phyloP scores from a whole-genome alignment of 2,113 vertebrate genomes.

The Tetrax tetrax region DNA sequence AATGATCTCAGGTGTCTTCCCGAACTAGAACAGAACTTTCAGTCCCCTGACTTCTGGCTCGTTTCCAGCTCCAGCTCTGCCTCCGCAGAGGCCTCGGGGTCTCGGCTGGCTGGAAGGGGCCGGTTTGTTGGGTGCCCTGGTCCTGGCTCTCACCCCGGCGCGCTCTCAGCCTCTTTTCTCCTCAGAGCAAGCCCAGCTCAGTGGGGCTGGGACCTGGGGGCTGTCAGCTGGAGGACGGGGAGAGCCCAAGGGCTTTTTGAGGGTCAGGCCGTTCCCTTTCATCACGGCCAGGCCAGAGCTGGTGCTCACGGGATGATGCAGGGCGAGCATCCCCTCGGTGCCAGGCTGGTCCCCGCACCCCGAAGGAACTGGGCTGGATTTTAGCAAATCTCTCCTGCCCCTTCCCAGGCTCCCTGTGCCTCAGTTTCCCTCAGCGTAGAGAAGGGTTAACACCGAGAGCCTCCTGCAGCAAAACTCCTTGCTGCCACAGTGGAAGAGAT shows the following conservation, averaged over 20 bases:
- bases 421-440: neutral
- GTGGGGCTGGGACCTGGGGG: neutral
- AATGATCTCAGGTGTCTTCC: neutral
- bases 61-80: neutral
- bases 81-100: accelerated
- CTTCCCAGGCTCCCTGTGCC: neutral
- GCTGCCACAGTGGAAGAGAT: neutral
- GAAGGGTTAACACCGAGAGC: neutral
- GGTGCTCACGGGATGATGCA: neutral
- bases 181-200: neutral
- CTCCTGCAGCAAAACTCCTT: neutral
- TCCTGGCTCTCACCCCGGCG: accelerated
- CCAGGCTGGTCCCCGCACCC: neutral
- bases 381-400: neutral
- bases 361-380: neutral
- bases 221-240: neutral
- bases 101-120: neutral
- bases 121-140: neutral
- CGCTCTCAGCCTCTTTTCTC: neutral
- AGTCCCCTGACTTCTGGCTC: neutral
- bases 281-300: accelerated
- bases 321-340: neutral
- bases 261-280: neutral
- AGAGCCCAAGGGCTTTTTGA: neutral
- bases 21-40: accelerated